Base-by-base conservation (phyloP, 2,888 invertebrate genomes). In the Synergus itoensis region DNA sequence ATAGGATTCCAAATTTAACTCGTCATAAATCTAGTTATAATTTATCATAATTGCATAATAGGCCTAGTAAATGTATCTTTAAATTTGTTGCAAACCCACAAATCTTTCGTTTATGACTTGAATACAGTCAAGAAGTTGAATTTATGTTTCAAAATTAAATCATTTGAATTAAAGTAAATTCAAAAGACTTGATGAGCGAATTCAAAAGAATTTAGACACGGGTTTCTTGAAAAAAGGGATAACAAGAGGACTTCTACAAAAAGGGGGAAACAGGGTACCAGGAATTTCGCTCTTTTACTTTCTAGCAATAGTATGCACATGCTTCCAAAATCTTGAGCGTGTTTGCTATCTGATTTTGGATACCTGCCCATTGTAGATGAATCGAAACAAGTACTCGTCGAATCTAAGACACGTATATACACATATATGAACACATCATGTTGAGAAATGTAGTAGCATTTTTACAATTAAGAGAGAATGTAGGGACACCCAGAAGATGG, bases 381-480 rank as follows among this genome's bases (percentile, higher is more conserved):
- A 67, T 41, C 18, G 41, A 67, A 18, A 67, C 18, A 43, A 67
- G 43, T 43, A 16, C 40, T 64, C 16, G 36, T 64, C 36, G n/a
- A 64, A n/a, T 64, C 9, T 64, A 8, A 62, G 62, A 1, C 21
- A 62, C 60, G 36, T 64, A 40, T 41, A 40, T 36, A 28, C 3
- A 28, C 28, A 28, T 28, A 28, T 28, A 28, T 28, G 36, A 16
- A 36, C 8, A 4, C 21, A 40, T 41, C 41, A 40, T 64, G n/a
- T 1, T 64, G 41, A 64, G 14, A 64, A n/a, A 45, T 48, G 5
- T 65, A n/a, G 60, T 40, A 40, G 16, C 40, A 40, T 65, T n/a
- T 65, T 65, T n/a, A 79, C 18, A 73, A 81, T 53, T 76, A 69
- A n/a, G 14, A 45, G 45, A 76, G 14, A 62, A 76, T 45, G 18